Percentiles rank a stretch among this genome's conserved stretches.
Evolutionary conservation across 2,797 vertebrate genomes (phyloP).

Genomic region (Buceros bicornis): DNA sequence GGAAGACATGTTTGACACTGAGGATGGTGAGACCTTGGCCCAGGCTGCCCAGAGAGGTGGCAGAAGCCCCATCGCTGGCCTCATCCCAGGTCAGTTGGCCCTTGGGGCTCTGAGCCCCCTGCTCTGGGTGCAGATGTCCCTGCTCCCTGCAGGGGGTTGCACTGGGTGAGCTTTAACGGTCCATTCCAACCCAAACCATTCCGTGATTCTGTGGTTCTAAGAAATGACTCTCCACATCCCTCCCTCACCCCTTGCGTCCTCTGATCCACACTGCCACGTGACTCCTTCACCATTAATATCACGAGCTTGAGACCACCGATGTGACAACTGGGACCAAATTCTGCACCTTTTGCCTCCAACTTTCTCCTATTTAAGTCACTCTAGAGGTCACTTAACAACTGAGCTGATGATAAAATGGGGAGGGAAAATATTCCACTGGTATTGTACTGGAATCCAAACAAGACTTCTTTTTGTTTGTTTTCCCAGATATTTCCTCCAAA

Average conservation of each 20-base stretch:
- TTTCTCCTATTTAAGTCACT: neutral
- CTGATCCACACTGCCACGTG: neutral
- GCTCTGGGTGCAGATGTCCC: too few relatives aligned
- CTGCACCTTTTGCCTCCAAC: neutral
- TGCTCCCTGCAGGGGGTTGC: too few relatives aligned
- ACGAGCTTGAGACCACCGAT: neutral
- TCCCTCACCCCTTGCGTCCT: neutral
- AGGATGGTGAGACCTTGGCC: too few relatives aligned
- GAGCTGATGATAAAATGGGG: neutral
- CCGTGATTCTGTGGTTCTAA: too few relatives aligned
- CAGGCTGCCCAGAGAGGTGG: too few relatives aligned
- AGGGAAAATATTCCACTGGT: neutral
- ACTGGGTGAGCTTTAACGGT: too few relatives aligned
- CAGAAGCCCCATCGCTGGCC: too few relatives aligned
- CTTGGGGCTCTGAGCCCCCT: too few relatives aligned
- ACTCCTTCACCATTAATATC: neutral
- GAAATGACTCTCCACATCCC: neutral
- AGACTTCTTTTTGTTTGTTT: neutral
- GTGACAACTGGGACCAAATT: neutral
- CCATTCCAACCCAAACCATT: too few relatives aligned
- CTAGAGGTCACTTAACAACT: neutral
- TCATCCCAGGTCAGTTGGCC: too few relatives aligned
- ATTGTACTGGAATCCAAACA: neutral
- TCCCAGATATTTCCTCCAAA: neutral
- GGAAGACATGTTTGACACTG: neutral